These are phyloP conservation scores for Cinclus mexicanus DNA, from an alignment of 2,113 vertebrate species.

Conservation along the genomic window DNA sequence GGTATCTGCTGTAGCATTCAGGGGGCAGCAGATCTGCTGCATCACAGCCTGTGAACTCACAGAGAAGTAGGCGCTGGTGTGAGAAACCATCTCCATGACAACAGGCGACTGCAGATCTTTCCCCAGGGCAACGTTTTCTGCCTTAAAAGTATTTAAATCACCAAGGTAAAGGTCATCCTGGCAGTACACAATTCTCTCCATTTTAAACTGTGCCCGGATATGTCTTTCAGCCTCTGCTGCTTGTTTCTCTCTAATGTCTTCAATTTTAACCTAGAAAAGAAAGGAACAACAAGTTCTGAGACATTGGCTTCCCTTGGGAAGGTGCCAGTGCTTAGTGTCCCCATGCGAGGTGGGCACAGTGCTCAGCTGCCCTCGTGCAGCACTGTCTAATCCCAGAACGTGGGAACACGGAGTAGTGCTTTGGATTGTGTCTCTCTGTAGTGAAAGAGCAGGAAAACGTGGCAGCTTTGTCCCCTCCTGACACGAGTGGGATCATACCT, in stretches of 20 bases:
- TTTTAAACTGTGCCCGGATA: conserved; percentile 83
- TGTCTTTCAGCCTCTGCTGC: conserved; percentile 62
- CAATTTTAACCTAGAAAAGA: conserved; percentile 74
- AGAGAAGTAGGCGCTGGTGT: conserved; percentile 49
- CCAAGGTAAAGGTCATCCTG: conserved; percentile 79
- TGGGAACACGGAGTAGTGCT: neutral
- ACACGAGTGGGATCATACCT: neutral
- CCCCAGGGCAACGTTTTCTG: neutral
- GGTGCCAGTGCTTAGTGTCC: neutral
- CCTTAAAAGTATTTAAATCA: conserved; percentile 2
- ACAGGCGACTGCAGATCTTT: neutral
- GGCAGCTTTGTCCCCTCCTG: neutral
- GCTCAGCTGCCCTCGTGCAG: neutral
- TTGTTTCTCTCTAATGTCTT: conserved; percentile 73
- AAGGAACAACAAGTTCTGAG: neutral
- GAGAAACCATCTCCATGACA: conserved; percentile 23
- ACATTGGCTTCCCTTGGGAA: neutral
- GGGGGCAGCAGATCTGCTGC: neutral
- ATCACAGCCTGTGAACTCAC: neutral
- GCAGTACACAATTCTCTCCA: conserved; percentile 86
- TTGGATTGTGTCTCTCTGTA: neutral
- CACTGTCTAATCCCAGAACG: neutral
- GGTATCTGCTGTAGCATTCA: neutral
- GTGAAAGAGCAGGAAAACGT: neutral
- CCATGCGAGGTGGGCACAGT: neutral